These are phyloP conservation scores for Dryococelus australis DNA, from an alignment of 2,888 invertebrate genomes.

Conservation along the genomic window DNA sequence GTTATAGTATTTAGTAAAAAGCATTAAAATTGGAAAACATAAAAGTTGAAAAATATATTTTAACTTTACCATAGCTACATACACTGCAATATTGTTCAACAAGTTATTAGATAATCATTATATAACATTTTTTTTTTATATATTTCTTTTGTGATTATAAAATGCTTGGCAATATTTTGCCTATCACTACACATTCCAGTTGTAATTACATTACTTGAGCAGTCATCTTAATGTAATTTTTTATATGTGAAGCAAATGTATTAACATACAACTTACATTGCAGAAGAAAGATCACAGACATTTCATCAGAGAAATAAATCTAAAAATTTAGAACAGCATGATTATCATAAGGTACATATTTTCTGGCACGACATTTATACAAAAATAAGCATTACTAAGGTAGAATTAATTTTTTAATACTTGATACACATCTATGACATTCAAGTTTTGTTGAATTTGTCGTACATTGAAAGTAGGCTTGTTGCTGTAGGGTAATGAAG, in stretches of 20 bases:
- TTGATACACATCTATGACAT: not conserved
- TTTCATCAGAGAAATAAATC: not conserved
- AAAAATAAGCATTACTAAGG: constrained; percentile 23
- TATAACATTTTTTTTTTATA: not conserved
- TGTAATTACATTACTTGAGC: not conserved
- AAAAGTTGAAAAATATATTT: not conserved
- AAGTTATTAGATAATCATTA: not conserved
- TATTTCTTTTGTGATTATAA: not conserved
- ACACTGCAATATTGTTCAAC: not conserved
- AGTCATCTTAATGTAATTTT: not conserved
- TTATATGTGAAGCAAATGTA: not conserved
- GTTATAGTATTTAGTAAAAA: not conserved
- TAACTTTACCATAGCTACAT: not conserved
- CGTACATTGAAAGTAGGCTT: not conserved
- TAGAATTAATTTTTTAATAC: not conserved
- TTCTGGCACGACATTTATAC: not conserved
- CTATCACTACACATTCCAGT: not conserved
- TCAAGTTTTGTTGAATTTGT: not conserved
- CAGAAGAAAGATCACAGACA: not conserved
- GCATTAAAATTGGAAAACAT: not conserved
- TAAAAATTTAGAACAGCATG: not conserved
- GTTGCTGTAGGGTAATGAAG: not conserved
- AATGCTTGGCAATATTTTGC: not conserved
- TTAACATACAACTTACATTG: not conserved
- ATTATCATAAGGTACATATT: not conserved